These are phyloP conservation scores for Drosophila pseudoananassae DNA, from an alignment of 1,140 invertebrate genomes.

Conservation along the genomic window DNA sequence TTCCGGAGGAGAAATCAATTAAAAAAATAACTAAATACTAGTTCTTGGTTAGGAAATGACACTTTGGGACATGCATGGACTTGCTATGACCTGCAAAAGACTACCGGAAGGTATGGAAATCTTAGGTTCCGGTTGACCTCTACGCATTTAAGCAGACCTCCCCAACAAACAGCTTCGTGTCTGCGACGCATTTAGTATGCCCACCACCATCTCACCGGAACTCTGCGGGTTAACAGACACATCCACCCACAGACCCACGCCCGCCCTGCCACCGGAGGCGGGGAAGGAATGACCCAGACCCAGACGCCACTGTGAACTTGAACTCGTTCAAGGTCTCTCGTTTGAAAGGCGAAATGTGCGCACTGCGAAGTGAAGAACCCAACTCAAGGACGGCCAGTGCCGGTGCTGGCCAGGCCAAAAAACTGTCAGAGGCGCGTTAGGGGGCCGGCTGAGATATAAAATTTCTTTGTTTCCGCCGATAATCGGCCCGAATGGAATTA, in stretches of 20 bases:
- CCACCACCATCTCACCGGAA: background rate
- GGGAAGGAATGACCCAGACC: slow-evolving; percentile 58
- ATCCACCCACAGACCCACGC: slow-evolving; percentile 5
- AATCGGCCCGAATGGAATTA: slow-evolving; percentile 12
- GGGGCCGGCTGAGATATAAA: slow-evolving; percentile 48
- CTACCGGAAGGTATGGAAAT: background rate
- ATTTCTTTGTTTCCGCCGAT: slow-evolving; percentile 51
- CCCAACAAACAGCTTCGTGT: slow-evolving; percentile 2
- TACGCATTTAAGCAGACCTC: background rate
- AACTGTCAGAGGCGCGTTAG: slow-evolving; percentile 19
- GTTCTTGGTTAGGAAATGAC: background rate
- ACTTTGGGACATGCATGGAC: too few species aligned
- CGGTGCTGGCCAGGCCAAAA: too few species aligned
- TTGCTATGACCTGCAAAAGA: background rate
- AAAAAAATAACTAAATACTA: background rate
- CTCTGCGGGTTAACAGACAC: slow-evolving; percentile 22
- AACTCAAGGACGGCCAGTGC: slow-evolving; percentile 44
- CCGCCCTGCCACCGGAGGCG: background rate
- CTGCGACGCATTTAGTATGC: slow-evolving; percentile 41
- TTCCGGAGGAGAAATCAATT: slow-evolving; percentile 2
- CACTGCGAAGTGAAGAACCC: slow-evolving; percentile 45
- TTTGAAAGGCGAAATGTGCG: slow-evolving; percentile 34
- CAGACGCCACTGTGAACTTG: slow-evolving; percentile 63
- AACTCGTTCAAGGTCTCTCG: slow-evolving; percentile 71
- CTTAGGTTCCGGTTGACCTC: background rate